Evolutionary conservation across 2,797 vertebrate genomes (phyloP), one percentile per base, ranked within the genome.

Genomic region (Syngnathus rostellatus): DNA sequence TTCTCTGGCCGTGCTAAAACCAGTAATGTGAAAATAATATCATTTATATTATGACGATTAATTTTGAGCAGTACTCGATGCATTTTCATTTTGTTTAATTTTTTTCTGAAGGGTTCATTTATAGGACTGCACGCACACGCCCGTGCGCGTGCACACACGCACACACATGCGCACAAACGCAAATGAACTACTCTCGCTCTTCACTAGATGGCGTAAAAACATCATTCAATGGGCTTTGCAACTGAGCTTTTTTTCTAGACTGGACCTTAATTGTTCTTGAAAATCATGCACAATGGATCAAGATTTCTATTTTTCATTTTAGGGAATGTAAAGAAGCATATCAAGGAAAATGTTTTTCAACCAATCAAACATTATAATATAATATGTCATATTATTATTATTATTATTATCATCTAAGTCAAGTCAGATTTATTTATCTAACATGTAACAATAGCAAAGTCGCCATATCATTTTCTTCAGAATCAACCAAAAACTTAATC

Each of bases 121-220:
- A 37, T 41, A 65, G 67, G 21, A 66, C 17, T 60, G 66, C 63
- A 69, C 62, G 51, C 61, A n/a, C 63, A 72, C 57, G 63, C 40
- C 38, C 51, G 25, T 25, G 66, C 62, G 65, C 67, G 46, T 53
- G 54, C 63, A 25, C 64, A 37, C 37, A 67, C 38, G 39, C 55
- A 48, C 40, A 48, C 62, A 51, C 64, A 23, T 23, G 68, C 50
- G 57, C 51, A 53, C 54, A 57, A 23, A 55, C 19, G 40, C 65
- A 37, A 43, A 54, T 65, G 64, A 25, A 62, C 21, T 81, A 53
- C 81, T 73, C 54, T 7, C 21, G 76, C 70, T 61, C 48, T 64
- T 83, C 90, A 87, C 88, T 87, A 90, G 90, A 88, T 90, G 90
- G 87, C 63, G 85, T 81, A 70, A 87, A 78, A 78, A 77, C 76